phyloP scores from a whole-genome alignment of 2,113 vertebrate species.

The Cololabis saira region DNA sequence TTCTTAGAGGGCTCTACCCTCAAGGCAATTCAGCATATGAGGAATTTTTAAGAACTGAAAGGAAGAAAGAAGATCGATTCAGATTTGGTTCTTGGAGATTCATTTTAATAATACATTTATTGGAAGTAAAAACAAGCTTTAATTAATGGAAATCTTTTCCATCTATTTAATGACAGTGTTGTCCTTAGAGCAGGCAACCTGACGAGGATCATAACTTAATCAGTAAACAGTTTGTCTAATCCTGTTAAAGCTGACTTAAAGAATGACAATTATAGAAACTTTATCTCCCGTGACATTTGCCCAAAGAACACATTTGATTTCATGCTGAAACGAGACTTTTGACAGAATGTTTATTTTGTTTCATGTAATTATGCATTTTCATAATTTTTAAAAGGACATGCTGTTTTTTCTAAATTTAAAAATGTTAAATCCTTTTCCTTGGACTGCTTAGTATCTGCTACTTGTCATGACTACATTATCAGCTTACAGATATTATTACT shows the following conservation, averaged over 20 bases:
- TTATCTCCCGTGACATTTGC: constrained; percentile 19
- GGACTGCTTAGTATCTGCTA: too few relatives aligned
- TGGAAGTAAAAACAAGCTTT: constrained; percentile 30
- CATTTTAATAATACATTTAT: constrained; percentile 47
- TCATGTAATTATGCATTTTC: constrained; percentile 15
- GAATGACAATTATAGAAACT: constrained; percentile 6
- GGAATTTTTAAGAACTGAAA: constrained; percentile 23
- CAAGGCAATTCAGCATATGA: constrained; percentile 19
- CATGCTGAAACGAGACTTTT: constrained; percentile 3
- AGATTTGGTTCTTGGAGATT: constrained; percentile 35
- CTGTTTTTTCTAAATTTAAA: constrained; percentile 25
- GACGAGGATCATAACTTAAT: constrained; percentile 28
- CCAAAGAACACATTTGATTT: constrained; percentile 23
- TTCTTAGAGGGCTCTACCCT: constrained; percentile 17
- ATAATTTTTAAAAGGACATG: constrained; percentile 15
- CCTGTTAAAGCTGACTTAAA: constrained; percentile 11
- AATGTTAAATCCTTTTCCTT: too few relatives aligned
- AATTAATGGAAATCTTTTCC: constrained; percentile 44
- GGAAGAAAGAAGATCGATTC: constrained; percentile 37
- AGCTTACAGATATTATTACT: too few relatives aligned
- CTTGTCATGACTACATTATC: too few relatives aligned
- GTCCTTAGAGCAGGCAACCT: constrained; percentile 16
- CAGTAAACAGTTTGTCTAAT: constrained; percentile 16
- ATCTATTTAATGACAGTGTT: constrained; percentile 38
- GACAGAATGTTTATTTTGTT: constrained; percentile 12